phyloP scores from a whole-genome alignment of 2,888 invertebrate genomes.

The Trisateles emortualis region DNA sequence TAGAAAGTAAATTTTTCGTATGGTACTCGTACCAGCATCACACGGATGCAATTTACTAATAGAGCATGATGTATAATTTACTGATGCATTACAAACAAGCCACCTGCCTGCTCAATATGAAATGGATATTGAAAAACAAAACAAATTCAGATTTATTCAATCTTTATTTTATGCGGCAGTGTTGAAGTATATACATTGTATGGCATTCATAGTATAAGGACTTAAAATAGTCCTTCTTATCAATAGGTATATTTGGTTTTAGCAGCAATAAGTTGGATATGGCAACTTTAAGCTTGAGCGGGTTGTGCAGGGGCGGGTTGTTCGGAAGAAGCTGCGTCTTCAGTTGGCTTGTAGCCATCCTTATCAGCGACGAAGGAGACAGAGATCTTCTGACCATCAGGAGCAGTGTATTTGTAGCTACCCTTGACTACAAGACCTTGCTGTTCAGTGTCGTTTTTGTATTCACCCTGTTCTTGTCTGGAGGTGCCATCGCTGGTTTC shows the following conservation, averaged over 20 bases:
- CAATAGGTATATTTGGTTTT: constrained; percentile 56
- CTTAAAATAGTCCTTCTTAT: constrained; percentile 43
- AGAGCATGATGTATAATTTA: too few species aligned
- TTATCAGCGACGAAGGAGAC: constrained; percentile 88
- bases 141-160: constrained; percentile 21
- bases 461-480: constrained; percentile 88
- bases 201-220: constrained; percentile 32
- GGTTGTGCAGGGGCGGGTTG: constrained; percentile 36
- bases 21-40: too few species aligned
- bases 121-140: constrained; percentile 7
- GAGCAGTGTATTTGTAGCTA: constrained; percentile 88
- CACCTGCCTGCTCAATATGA: background rate
- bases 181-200: constrained; percentile 22
- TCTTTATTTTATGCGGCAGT: constrained; percentile 52
- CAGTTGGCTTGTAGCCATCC: constrained; percentile 87
- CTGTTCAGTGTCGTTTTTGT: constrained; percentile 89
- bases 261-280: constrained; percentile 36
- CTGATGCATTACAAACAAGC: too few species aligned
- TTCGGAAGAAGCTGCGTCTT: constrained; percentile 55
- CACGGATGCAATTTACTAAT: too few species aligned
- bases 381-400: constrained; percentile 88
- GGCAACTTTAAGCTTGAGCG: constrained; percentile 8
- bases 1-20: too few species aligned
- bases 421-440: constrained; percentile 88
- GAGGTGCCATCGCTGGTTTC: constrained; percentile 90